These are phyloP conservation scores for Sternotherus odoratus DNA, from an alignment of 2,797 vertebrate genomes.

Conservation along the genomic window DNA sequence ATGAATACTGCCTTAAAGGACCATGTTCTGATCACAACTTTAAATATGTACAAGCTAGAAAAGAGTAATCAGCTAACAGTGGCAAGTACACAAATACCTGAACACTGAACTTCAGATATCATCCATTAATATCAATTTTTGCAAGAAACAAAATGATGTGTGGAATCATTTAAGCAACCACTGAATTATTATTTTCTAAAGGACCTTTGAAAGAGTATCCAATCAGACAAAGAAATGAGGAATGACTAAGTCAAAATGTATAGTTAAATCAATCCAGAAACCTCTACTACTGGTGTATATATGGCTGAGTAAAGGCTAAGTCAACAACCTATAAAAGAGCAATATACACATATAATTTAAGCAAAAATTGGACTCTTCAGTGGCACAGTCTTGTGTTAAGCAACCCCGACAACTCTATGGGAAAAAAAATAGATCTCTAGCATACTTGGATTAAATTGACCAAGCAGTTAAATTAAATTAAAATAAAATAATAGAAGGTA, in stretches of 20 bases:
- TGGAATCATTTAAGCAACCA: not conserved
- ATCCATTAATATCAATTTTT: not conserved
- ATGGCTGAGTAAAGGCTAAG: constrained; percentile 1
- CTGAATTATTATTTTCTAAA: not conserved
- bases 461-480: too few species aligned
- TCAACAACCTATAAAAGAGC: not conserved
- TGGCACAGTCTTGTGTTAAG: not conserved
- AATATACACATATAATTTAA: constrained; percentile 2
- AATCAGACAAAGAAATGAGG: constrained; percentile 61
- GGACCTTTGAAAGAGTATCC: constrained; percentile 50
- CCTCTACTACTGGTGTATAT: not conserved
- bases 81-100: not conserved
- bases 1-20: not conserved
- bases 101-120: not conserved
- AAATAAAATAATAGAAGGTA: too few species aligned
- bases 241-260: constrained; percentile 32
- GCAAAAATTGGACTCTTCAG: not conserved
- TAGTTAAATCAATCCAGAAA: constrained; percentile 34
- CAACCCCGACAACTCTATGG: not conserved
- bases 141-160: not conserved
- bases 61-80: not conserved
- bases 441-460: not conserved
- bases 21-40: not conserved
- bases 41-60: not conserved
- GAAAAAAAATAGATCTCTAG: not conserved